Percentiles rank a stretch among this genome's conserved stretches.
These are phyloP conservation scores for Potamarius usumacintae DNA, from an alignment of 2,113 vertebrate species.

Conservation along the genomic window DNA sequence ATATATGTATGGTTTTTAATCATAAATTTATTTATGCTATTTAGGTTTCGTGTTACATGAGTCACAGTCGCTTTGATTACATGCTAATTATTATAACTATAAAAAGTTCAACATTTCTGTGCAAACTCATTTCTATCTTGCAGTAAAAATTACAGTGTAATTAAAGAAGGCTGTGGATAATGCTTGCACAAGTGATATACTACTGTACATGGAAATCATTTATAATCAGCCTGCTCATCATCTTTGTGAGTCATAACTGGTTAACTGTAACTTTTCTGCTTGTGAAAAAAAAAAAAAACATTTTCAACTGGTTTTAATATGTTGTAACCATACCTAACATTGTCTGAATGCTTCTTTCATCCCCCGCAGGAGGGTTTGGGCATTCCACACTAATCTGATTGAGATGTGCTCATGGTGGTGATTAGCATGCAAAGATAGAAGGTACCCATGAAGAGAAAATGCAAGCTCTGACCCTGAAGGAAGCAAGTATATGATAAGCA, in stretches of 20 bases:
- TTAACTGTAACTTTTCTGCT: conserved; percentile 29
- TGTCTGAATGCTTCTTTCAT: conserved; percentile 48
- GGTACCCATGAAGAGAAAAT: conserved; percentile 1
- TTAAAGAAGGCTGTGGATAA: neutral
- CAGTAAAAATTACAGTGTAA: conserved; percentile 5
- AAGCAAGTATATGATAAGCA: neutral
- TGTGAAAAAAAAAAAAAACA: conserved; percentile 26
- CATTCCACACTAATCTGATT: conserved; percentile 51
- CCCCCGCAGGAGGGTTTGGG: conserved; percentile 10
- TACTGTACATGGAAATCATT: neutral
- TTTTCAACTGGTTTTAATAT: conserved; percentile 24
- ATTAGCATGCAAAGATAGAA: conserved; percentile 15
- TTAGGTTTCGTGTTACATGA: neutral
- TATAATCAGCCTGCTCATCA: conserved; percentile 24
- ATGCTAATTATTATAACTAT: conserved; percentile 32
- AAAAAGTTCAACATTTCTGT: conserved; percentile 27
- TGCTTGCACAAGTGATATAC: conserved; percentile 19
- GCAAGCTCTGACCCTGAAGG: neutral
- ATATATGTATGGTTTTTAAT: too few relatives aligned
- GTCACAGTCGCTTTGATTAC: neutral
- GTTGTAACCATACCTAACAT: conserved; percentile 45
- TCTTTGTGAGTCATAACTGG: conserved; percentile 17
- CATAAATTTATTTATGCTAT: too few relatives aligned
- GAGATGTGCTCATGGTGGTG: conserved; percentile 32
- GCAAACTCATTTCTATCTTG: conserved; percentile 23